Percentiles rank a stretch among this genome's conserved stretches.
Conservation (phyloP, 2,888 invertebrate species). For the Oxycera nigricornis region DNA sequence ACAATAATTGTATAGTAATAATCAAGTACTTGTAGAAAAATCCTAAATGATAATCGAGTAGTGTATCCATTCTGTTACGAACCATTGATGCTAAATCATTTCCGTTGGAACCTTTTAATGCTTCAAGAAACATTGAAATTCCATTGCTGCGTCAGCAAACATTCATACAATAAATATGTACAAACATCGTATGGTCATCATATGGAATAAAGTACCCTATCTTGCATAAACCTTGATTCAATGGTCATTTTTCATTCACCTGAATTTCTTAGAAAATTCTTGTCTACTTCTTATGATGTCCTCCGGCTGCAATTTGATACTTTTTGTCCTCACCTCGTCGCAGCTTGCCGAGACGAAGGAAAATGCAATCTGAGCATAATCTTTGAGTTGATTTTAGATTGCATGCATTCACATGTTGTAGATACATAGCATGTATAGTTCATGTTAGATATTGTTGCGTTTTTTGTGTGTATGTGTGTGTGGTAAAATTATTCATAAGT, state of each 20-base stretch:
- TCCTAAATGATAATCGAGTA: no score
- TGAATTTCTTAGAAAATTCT: neutral
- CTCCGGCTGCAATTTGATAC: neutral
- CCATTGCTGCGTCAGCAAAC: no score
- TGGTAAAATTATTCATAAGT: no score
- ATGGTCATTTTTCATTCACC: conserved; percentile 6
- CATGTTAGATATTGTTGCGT: no score
- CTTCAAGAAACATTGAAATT: no score
- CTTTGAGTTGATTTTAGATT: neutral
- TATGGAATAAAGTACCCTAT: neutral
- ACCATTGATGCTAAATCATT: no score
- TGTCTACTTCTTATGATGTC: neutral
- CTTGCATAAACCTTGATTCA: neutral
- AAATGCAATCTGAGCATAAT: neutral
- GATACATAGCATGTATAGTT: neutral
- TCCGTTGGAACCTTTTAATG: no score
- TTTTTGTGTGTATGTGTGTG: no score
- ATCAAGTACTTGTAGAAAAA: no score
- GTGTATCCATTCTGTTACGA: no score
- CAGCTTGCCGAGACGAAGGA: neutral
- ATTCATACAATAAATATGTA: no score
- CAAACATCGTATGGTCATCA: neutral
- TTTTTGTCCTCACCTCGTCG: neutral
- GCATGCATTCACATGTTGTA: neutral
- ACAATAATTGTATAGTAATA: no score